phyloP scores from a whole-genome alignment of 2,797 vertebrate species.

The Xiphorhynchus erythropygius region DNA sequence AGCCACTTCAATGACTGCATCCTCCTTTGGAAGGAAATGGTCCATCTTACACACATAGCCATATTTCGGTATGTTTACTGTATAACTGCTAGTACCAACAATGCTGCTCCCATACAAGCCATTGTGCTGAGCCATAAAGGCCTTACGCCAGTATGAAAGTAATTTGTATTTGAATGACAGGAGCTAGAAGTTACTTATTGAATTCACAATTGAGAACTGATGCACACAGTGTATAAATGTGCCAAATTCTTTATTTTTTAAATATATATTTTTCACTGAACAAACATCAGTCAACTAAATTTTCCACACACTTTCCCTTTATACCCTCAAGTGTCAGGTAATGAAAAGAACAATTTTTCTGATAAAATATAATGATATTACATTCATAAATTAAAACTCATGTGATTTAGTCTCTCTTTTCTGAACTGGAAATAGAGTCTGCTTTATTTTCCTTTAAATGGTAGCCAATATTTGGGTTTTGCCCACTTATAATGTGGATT shows the following conservation, averaged over 20 bases:
- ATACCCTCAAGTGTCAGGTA: background rate
- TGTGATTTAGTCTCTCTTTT: background rate
- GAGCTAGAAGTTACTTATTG: background rate
- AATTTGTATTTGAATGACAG: background rate
- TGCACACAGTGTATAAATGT: background rate
- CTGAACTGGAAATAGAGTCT: background rate
- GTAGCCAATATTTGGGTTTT: rapidly evolving
- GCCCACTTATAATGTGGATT: background rate
- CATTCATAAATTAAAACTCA: background rate
- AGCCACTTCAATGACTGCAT: background rate
- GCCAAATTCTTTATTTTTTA: background rate
- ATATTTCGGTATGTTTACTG: background rate
- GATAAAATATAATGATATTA: background rate
- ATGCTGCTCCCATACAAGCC: background rate
- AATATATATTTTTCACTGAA: background rate
- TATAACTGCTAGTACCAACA: background rate
- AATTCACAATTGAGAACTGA: background rate
- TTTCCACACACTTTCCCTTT: background rate
- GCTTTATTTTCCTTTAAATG: background rate
- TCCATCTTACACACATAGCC: background rate
- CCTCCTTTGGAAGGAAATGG: background rate
- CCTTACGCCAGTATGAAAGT: background rate
- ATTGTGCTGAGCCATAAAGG: background rate
- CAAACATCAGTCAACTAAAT: background rate
- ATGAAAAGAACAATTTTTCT: background rate